phyloP scores from a whole-genome alignment of 2,797 vertebrate species.

The Sus cebifrons region DNA sequence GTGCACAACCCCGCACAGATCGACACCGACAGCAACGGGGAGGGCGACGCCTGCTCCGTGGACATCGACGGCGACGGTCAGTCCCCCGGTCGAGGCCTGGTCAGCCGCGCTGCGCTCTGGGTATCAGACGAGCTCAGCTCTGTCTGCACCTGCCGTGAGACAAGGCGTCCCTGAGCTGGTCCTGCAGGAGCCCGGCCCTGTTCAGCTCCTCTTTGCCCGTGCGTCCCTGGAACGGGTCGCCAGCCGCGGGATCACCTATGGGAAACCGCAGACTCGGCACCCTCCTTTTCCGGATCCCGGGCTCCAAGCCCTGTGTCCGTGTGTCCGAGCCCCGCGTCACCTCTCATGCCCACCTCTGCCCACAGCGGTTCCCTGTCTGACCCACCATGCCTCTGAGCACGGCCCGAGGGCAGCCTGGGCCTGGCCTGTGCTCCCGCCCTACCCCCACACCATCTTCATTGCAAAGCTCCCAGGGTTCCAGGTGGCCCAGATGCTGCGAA shows the following conservation, averaged over 20 bases:
- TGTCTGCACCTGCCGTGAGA: accelerated
- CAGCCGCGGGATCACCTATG: not conserved
- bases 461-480: not conserved
- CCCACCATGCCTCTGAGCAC: too few relatives aligned
- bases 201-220: not conserved
- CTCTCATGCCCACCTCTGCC: accelerated
- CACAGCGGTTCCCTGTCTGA: not conserved
- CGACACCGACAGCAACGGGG: conserved; percentile 97
- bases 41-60: conserved; percentile 97
- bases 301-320: accelerated
- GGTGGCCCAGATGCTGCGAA: accelerated
- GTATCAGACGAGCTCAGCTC: not conserved
- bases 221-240: accelerated
- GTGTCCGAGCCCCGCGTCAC: not conserved
- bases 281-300: not conserved
- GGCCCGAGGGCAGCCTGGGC: not conserved
- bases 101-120: accelerated
- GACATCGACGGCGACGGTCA: conserved; percentile 99
- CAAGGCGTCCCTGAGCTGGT: accelerated
- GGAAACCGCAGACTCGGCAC: accelerated
- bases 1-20: conserved; percentile 98
- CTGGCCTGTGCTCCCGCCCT: too few relatives aligned
- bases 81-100: not conserved
- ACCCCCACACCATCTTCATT: accelerated
- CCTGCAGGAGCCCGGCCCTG: accelerated